Conservation (phyloP, 2,888 invertebrate genomes). For the Drosophila tripunctata region DNA sequence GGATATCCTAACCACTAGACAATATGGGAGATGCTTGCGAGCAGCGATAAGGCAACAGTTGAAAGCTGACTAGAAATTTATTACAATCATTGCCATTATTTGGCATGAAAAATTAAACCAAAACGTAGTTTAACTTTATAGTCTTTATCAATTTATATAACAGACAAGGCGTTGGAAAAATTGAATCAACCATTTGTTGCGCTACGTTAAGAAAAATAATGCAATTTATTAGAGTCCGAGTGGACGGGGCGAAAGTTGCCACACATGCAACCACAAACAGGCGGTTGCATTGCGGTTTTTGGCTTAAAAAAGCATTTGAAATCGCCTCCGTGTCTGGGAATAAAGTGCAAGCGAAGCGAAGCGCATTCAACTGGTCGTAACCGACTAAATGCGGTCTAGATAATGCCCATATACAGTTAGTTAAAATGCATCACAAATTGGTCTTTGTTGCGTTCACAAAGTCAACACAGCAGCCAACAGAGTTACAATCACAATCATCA, state of each 20-base stretch:
- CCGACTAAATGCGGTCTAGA: slow-evolving; percentile 71
- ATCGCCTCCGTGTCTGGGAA: slow-evolving; percentile 35
- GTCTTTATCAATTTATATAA: slow-evolving; percentile 47
- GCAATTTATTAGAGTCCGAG: slow-evolving; percentile 6
- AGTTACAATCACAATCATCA: neutral
- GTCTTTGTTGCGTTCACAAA: slow-evolving; percentile 1
- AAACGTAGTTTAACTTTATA: neutral
- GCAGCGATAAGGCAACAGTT: neutral
- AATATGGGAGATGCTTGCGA: slow-evolving; percentile 74
- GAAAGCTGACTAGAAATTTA: slow-evolving; percentile 7
- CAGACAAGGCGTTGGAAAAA: slow-evolving; percentile 15
- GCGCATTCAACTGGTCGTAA: slow-evolving; percentile 69
- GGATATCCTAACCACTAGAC: slow-evolving; percentile 84
- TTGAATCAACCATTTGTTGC: slow-evolving; percentile 43
- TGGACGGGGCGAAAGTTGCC: slow-evolving; percentile 63
- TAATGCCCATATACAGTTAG: slow-evolving; percentile 60
- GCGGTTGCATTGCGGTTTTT: slow-evolving; percentile 24
- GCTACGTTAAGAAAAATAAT: slow-evolving; percentile 46
- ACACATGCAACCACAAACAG: slow-evolving; percentile 16
- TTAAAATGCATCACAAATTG: slow-evolving; percentile 38
- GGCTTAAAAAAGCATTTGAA: slow-evolving; percentile 27
- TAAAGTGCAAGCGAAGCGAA: slow-evolving; percentile 66
- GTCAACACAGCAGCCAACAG: neutral
- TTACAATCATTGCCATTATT: neutral
- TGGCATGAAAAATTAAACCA: slow-evolving; percentile 2